Base-by-base conservation (phyloP, 2,888 invertebrate species). In the Mystacides longicornis region DNA sequence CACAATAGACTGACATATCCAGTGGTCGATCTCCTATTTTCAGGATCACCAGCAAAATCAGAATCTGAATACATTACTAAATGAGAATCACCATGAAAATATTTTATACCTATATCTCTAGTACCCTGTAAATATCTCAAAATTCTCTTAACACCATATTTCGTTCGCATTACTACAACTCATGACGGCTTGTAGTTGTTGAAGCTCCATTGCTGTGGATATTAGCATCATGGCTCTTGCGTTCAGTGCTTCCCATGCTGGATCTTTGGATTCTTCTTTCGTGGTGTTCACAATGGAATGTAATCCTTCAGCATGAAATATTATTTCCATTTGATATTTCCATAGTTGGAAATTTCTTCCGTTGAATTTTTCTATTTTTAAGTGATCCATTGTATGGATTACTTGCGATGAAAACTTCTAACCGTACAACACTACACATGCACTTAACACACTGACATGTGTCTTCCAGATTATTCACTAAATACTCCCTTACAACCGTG, bases 171-270 rank as follows among this genome's bases (percentile, higher is more conserved):
- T 51, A 23, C 51, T 45, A 33, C 57, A 57, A 18, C 37, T 19
- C 51, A 55, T 48, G 18, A 57, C 47, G 4, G 48, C 46, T 50
- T 50, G 54, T 9, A 57, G 31, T 23, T 57, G 57, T 2, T 37
- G 33, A 45, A 57, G 27, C 21, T 57, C 57, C 50, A 57, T 57
- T 21, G 57, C 33, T 50, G 50, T 51, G 9, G 54, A 55, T 42
- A 57, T 55, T 18, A 57, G 11, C 11, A 57, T 18, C 54, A 55
- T 57, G n/a, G 57, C 57, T 23, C 37, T 57, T 18, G 46, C 55
- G 45, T 57, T 46, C 16, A 18, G 18, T 9, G 42, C 47, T 19
- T 57, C 46, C 54, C 54, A 57, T 31, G n/a, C n/a, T n/a, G n/a
- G n/a, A n/a, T n/a, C n/a, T 9, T 14, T 31, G 31, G 31, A 31